Base-by-base conservation (phyloP, 2,113 vertebrate species). In the Eubucco bourcierii region DNA sequence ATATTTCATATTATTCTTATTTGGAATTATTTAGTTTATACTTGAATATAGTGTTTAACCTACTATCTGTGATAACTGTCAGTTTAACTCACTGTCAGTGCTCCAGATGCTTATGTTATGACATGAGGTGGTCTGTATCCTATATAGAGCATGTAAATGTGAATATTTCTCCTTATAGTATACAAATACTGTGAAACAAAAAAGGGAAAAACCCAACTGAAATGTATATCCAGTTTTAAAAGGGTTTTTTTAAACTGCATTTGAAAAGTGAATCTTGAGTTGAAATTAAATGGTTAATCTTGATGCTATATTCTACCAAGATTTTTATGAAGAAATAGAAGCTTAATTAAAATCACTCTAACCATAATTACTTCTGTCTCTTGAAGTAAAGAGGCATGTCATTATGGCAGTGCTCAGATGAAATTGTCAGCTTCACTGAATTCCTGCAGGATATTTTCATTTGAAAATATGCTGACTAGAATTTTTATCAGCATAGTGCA, bases 271-370 rank as follows among this genome's bases (percentile, higher is more conserved):
- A 77, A 93, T 55, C 13, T 5, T 67, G 63, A 76, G 47, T 58
- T 87, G 84, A 76, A 75, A 73, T 66, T 15, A 88, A 96, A 65
- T 33, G 63, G 61, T 90, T 94, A 88, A 90, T 78, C 28, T 72
- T 6, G 3, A 44, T 94, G 60, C 55, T 11, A 12, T 4, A 2
- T 90, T 81, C 55, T 80, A 27, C 29, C 13, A 74, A 87, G 46
- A 63, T 80, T 84, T 93, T 93, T 93, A 37, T 65, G 78, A 88
- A 93, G 80, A 88, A 84, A 59, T 55, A 81, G 66, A 70, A 92
- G 87, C 55, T 68, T 92, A 93, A 90, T 96, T 95, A 94, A 95
- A 92, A 87, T 80, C 52, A 41, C 15, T 93, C 29, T 80, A 89
- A 23, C 31, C 11, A 4, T 92, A 95, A 90, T 95, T 55, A 63